Base-by-base conservation (phyloP, 2,888 invertebrate species). In the Aleiodes testaceus region DNA sequence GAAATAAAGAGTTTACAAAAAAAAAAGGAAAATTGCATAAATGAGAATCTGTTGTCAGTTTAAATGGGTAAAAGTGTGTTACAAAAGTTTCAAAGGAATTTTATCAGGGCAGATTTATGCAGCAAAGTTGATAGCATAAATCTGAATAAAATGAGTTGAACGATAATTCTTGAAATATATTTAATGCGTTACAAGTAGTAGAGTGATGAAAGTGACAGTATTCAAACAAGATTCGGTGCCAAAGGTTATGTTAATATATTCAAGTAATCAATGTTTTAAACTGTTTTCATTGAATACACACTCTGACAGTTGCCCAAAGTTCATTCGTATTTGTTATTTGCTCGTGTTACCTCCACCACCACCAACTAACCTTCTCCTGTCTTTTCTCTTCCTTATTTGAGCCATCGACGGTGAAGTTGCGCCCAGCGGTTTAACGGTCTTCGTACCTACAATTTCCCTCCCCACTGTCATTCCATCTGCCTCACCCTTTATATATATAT, bases 401-500 rank as follows among this genome's bases (percentile, higher is more conserved):
- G 5, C 16, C 47, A 16, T 47, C 6, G 14, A 14, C 16, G 14
- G 5, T 47, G 14, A 16, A n/a, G 16, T 9, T 45, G 61, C 36
- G 18, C 36, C 36, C 36, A 36, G 44, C 42, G 59, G 45, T 68
- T 59, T 75, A 49, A 67, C 59, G 73, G 53, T 44, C 69, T 44
- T 63, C 65, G 63, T 67, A 52, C 70, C 61, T 36, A 6, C 36
- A 36, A 36, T 36, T 36, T 11, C 36, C 36, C 11, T 36, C 36
- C 36, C 47, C 47, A 5, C 47, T 14, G 7, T 14, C 16, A 47
- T 47, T 47, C 47, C 59, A 61, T 70, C 7, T 14, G 5, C 44
- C 5, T 16, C 20, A 53, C 50, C 53, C 26, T 64, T 18, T 6
- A 12, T 69, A 47, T 49, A 44, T 42, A 14, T 63, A 20, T 30